phyloP scores from a whole-genome alignment of 2,797 vertebrate genomes.

The Lutjanus campechanus region DNA sequence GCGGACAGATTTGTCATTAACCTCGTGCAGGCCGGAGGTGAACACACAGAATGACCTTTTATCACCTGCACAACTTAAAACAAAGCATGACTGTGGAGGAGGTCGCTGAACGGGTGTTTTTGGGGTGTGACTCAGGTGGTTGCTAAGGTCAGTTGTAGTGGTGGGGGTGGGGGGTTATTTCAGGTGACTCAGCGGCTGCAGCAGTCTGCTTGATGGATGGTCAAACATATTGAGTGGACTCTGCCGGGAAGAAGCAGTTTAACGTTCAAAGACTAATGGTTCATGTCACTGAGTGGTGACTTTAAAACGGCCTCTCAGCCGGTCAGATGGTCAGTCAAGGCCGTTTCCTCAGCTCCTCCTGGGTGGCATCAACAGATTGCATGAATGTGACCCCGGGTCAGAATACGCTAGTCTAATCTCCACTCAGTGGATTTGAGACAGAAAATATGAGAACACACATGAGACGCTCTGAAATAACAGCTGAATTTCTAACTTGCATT shows the following conservation, averaged over 20 bases:
- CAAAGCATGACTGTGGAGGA: conserved; percentile 61
- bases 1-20: conserved; percentile 76
- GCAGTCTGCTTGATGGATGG: conserved; percentile 52
- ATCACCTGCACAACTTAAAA: conserved; percentile 69
- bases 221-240: conserved; percentile 42
- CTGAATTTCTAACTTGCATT: conserved; percentile 2
- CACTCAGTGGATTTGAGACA: conserved; percentile 31
- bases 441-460: conserved; percentile 23
- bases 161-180: conserved; percentile 27
- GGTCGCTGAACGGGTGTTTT: conserved; percentile 60
- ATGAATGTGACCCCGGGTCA: conserved; percentile 79
- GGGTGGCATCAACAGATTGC: conserved; percentile 79
- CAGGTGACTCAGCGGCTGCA: conserved; percentile 56
- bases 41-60: conserved; percentile 65
- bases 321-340: conserved; percentile 70
- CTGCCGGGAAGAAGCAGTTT: conserved; percentile 33
- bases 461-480: not conserved
- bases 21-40: conserved; percentile 54
- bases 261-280: conserved; percentile 43
- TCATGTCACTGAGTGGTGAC: conserved; percentile 14
- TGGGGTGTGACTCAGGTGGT: conserved; percentile 60
- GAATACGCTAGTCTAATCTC: conserved; percentile 43
- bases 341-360: conserved; percentile 72
- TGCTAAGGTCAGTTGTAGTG: conserved; percentile 65
- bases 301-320: conserved; percentile 38